These are phyloP conservation scores for Phoenicopterus ruber DNA, from an alignment of 2,113 vertebrate species.

Conservation along the genomic window DNA sequence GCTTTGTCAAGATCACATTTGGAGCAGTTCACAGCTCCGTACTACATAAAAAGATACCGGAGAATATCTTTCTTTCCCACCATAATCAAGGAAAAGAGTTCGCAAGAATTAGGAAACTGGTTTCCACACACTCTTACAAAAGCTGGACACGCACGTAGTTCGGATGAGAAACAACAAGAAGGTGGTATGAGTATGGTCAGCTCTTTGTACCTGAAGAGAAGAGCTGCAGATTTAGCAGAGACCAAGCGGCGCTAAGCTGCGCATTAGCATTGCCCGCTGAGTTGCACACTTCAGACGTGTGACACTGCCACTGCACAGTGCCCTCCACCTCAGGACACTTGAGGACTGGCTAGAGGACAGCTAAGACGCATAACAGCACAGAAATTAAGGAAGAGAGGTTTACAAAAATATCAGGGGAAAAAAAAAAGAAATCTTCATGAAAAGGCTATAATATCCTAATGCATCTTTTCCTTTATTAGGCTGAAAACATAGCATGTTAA, in stretches of 20 bases:
- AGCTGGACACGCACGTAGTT: not conserved
- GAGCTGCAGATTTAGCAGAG: not conserved
- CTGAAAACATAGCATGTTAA: not conserved
- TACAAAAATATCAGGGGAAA: not conserved
- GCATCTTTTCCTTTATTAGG: not conserved
- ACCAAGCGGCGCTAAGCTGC: not conserved
- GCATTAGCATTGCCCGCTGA: too few relatives aligned
- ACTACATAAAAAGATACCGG: not conserved
- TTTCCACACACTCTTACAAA: not conserved
- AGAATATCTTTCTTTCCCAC: not conserved
- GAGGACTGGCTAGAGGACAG: not conserved
- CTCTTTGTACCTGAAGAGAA: not conserved
- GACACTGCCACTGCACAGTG: not conserved
- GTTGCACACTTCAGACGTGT: not conserved
- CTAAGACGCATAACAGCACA: not conserved
- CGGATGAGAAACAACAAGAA: not conserved
- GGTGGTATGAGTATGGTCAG: not conserved
- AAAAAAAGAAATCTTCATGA: not conserved
- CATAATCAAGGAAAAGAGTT: not conserved
- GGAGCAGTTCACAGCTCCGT: not conserved
- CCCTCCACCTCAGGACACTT: not conserved
- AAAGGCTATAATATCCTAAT: not conserved
- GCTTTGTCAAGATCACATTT: not conserved
- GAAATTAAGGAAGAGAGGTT: not conserved
- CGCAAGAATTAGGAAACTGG: not conserved